Percentiles rank a stretch among this genome's conserved stretches.
Evolutionary conservation across 2,113 vertebrate species (phyloP).

Genomic region (Dryoscopus gambensis): DNA sequence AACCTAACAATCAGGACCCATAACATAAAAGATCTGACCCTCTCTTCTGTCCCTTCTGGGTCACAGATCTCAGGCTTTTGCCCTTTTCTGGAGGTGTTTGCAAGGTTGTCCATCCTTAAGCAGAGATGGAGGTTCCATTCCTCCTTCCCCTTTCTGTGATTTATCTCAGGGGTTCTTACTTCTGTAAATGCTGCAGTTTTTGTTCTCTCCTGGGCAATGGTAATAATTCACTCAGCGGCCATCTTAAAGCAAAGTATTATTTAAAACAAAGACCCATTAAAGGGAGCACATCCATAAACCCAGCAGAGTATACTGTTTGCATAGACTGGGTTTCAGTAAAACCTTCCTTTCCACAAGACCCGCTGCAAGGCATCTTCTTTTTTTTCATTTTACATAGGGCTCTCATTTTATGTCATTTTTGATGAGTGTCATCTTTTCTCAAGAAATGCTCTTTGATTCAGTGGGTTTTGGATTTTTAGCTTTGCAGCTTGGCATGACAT

Average conservation of each 20-base stretch:
- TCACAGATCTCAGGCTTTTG: not conserved
- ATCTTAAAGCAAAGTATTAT: not conserved
- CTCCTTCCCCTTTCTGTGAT: not conserved
- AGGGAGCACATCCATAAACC: not conserved
- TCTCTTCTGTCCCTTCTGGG: not conserved
- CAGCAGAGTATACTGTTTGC: not conserved
- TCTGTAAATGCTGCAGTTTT: not conserved
- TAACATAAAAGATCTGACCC: not conserved
- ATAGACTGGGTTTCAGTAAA: not conserved
- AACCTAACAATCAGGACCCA: not conserved
- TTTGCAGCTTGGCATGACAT: not conserved
- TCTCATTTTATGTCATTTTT: not conserved
- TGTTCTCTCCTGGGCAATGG: not conserved
- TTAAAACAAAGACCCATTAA: not conserved
- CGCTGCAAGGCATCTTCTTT: not conserved
- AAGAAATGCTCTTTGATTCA: not conserved
- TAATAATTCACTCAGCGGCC: not conserved
- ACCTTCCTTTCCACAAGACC: not conserved
- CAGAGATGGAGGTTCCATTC: not conserved
- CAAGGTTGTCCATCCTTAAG: not conserved
- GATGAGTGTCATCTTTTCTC: not conserved
- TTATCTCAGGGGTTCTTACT: not conserved
- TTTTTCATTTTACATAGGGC: not conserved
- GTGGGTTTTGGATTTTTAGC: not conserved
- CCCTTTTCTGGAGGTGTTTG: not conserved